Conservation (phyloP, 2,888 invertebrate species). For the Eristalis arbustorum region DNA sequence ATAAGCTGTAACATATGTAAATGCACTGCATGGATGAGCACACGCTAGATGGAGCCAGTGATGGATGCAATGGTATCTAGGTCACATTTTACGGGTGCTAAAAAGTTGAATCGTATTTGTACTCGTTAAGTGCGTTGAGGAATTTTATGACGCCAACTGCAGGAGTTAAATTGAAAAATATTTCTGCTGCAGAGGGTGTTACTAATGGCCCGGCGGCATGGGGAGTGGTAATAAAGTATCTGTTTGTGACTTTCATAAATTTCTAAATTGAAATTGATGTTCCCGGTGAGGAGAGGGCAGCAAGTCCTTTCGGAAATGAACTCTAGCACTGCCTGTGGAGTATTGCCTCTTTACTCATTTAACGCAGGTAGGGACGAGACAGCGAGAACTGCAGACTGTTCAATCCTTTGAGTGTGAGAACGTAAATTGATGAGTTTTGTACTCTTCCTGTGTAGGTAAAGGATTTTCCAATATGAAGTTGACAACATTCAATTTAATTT, state of each 20-base stretch:
- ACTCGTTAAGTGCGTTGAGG: not conserved
- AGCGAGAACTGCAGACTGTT: no score
- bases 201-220: not conserved
- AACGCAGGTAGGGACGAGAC: no score
- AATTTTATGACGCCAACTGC: not conserved
- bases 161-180: not conserved
- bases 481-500: no score
- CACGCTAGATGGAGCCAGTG: not conserved
- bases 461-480: no score
- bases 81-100: not conserved
- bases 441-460: no score
- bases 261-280: not conserved
- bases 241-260: not conserved
- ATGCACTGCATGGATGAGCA: not conserved
- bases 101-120: not conserved
- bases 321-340: no score
- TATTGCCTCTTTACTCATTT: no score
- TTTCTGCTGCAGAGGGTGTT: not conserved
- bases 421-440: no score
- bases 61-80: not conserved
- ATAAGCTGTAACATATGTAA: not conserved
- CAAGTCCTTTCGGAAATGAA: no score
- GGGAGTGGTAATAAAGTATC: not conserved
- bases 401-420: no score
- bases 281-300: not conserved